Evolutionary conservation across 2,888 invertebrate genomes (phyloP).

Genomic region (Hydraecia micacea): DNA sequence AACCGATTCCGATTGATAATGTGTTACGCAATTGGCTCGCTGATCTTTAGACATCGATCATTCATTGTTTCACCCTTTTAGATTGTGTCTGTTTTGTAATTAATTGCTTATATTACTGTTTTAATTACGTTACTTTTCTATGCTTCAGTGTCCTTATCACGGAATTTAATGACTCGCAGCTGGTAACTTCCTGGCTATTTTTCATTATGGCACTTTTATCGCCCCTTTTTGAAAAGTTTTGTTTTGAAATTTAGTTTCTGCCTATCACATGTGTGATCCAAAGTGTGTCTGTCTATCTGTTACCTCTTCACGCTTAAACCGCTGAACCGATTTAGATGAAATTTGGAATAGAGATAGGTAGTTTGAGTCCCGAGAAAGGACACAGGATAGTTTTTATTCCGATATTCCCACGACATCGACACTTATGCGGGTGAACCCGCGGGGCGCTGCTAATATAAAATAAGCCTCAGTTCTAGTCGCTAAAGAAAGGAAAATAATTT

Average conservation of each 20-base stretch:
- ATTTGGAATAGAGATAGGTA: too few species aligned
- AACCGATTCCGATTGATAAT: too few species aligned
- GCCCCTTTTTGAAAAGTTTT: not conserved
- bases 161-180: not conserved
- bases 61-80: slow-evolving; percentile 35
- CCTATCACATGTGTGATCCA: too few species aligned
- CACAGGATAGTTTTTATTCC: too few species aligned
- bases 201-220: too few species aligned
- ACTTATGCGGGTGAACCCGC: too few species aligned
- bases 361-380: too few species aligned
- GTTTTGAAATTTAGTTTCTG: not conserved
- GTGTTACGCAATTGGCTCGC: too few species aligned
- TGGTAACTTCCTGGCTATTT: not conserved
- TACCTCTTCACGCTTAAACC: too few species aligned
- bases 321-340: too few species aligned
- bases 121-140: not conserved
- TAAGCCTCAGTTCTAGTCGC: slow-evolving; percentile 12
- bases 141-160: not conserved
- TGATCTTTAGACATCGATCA: slow-evolving; percentile 39
- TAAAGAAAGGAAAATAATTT: slow-evolving; percentile 54
- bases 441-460: not conserved
- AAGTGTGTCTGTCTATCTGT: too few species aligned
- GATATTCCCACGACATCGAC: too few species aligned
- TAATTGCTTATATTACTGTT: not conserved
- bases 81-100: slow-evolving; percentile 27